Percentiles rank a stretch among this genome's conserved stretches.
phyloP scores from a whole-genome alignment of 2,113 vertebrate genomes.

The Tragelaphus strepsiceros region DNA sequence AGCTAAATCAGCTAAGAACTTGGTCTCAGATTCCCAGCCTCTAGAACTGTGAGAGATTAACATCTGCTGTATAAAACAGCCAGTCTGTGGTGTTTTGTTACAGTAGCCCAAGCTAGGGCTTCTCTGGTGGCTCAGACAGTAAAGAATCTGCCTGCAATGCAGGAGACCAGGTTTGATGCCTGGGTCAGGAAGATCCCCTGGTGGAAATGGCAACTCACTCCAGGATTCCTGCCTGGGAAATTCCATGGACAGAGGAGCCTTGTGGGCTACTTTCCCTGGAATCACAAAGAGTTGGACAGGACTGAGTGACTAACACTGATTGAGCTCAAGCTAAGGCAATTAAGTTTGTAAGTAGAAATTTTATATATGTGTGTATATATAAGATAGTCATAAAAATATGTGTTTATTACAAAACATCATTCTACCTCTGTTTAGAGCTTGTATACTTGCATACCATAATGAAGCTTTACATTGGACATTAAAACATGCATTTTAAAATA shows the following conservation, averaged over 20 bases:
- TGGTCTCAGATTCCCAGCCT: neutral
- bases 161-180: neutral
- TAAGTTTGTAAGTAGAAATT: neutral
- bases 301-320: neutral
- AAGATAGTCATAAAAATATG: neutral
- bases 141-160: neutral
- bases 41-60: neutral
- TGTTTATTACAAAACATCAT: neutral
- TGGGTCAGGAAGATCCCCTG: neutral
- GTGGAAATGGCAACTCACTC: neutral
- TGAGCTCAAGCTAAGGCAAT: neutral
- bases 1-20: neutral
- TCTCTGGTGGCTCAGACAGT: neutral
- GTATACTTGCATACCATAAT: neutral
- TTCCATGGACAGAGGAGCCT: neutral
- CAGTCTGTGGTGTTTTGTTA: neutral
- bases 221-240: neutral
- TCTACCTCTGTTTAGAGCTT: neutral
- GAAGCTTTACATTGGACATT: neutral
- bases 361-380: neutral
- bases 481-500: constrained; percentile 1
- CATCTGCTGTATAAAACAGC: neutral
- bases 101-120: neutral
- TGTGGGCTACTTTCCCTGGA: neutral
- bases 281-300: neutral